Evolutionary conservation across 2,797 vertebrate species (phyloP).

Genomic region (Mormyrops boulengeri): DNA sequence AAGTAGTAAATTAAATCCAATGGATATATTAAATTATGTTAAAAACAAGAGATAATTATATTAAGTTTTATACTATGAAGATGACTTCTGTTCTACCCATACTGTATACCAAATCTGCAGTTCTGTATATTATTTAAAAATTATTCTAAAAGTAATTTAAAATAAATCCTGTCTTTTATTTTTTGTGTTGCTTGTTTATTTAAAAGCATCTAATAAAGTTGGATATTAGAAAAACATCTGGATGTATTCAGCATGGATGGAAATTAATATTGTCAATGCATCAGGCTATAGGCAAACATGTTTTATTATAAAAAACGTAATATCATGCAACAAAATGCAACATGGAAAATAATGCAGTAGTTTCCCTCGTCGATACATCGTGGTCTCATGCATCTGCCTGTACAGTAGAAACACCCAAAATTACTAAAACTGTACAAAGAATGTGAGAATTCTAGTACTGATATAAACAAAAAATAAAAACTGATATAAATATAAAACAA

Average conservation of each 20-base stretch:
- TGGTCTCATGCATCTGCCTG: neutral
- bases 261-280: neutral
- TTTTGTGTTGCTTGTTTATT: neutral
- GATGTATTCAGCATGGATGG: neutral
- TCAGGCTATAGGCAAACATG: neutral
- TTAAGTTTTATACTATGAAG: constrained; percentile 46
- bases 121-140: neutral
- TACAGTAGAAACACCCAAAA: neutral
- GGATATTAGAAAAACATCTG: neutral
- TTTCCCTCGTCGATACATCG: neutral
- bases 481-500: neutral
- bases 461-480: too few species aligned
- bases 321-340: neutral
- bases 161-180: neutral
- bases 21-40: constrained; percentile 67
- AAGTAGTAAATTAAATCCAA: constrained; percentile 63
- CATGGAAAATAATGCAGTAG: neutral
- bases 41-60: constrained; percentile 31
- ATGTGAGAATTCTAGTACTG: neutral
- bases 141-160: constrained; percentile 14
- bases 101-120: constrained; percentile 25
- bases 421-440: neutral
- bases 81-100: constrained; percentile 31
- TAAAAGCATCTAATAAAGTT: neutral
- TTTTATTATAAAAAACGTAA: neutral